Percentiles rank a stretch among this genome's conserved stretches.
These are phyloP conservation scores for Eospalax fontanierii DNA, from an alignment of 2,797 vertebrate genomes.

Conservation along the genomic window DNA sequence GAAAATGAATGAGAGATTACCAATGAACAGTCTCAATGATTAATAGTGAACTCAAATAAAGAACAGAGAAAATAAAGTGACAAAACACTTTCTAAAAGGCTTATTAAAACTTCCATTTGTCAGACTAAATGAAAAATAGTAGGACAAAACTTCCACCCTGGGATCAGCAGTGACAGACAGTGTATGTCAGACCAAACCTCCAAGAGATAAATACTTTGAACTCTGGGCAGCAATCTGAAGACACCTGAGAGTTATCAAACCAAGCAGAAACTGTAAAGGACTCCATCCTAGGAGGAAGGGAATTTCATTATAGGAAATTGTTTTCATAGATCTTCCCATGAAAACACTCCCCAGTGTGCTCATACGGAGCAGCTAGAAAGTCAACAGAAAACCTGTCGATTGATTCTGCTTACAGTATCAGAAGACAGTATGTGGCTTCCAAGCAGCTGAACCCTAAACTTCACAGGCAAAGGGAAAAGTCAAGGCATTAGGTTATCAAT, in stretches of 20 bases:
- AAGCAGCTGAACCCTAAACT: neutral
- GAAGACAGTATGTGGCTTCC: conserved; percentile 10
- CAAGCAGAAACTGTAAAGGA: conserved; percentile 22
- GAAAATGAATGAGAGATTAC: conserved; percentile 54
- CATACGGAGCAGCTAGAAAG: neutral
- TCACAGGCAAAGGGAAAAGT: neutral
- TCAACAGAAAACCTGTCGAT: neutral
- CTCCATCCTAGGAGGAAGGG: conserved; percentile 18
- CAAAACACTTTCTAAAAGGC: neutral
- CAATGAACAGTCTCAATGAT: conserved; percentile 7
- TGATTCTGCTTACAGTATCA: neutral
- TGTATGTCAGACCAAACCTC: conserved; percentile 42
- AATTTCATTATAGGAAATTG: conserved; percentile 15
- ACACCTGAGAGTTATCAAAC: conserved; percentile 3
- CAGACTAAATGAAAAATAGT: conserved; percentile 45
- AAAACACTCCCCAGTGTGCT: neutral
- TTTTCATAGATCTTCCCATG: conserved; percentile 39
- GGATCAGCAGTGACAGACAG: conserved; percentile 22
- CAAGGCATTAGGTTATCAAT: neutral
- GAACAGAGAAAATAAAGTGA: conserved; percentile 11
- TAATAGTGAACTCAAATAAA: conserved; percentile 37
- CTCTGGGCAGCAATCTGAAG: neutral
- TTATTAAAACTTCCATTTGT: conserved; percentile 42
- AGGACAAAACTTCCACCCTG: conserved; percentile 10
- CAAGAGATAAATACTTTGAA: conserved; percentile 35